Percentiles rank a stretch among this genome's conserved stretches.
Evolutionary conservation across 2,113 vertebrate species (phyloP).

Genomic region (Rhinolophus ferrumequinum): DNA sequence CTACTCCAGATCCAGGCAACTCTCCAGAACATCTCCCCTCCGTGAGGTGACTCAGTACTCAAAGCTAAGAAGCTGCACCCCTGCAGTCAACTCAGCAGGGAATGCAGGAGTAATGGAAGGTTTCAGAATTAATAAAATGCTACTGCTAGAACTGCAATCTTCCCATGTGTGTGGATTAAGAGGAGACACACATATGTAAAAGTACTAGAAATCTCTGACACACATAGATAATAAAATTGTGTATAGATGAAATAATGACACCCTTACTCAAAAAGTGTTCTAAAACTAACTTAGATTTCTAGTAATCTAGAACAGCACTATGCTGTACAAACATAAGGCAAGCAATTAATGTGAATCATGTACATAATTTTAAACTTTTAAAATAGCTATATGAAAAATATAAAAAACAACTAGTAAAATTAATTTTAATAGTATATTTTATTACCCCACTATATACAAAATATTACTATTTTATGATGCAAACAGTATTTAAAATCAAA

Average conservation of each 20-base stretch:
- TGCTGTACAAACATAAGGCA: background rate
- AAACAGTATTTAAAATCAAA: background rate
- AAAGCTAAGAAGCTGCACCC: background rate
- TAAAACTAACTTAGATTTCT: background rate
- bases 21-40: background rate
- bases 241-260: background rate
- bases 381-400: background rate
- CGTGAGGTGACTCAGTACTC: background rate
- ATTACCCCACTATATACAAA: background rate
- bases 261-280: background rate
- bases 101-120: accelerated
- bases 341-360: background rate
- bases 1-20: too few relatives aligned
- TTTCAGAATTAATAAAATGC: background rate
- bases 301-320: background rate
- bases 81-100: background rate
- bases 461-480: background rate
- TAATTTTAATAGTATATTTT: background rate
- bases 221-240: background rate
- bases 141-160: background rate
- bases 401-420: background rate
- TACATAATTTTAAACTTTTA: background rate
- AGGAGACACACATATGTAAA: background rate
- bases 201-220: background rate
- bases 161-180: background rate